Conservation (phyloP, 2,888 invertebrate genomes). For the Lithodes maja region DNA sequence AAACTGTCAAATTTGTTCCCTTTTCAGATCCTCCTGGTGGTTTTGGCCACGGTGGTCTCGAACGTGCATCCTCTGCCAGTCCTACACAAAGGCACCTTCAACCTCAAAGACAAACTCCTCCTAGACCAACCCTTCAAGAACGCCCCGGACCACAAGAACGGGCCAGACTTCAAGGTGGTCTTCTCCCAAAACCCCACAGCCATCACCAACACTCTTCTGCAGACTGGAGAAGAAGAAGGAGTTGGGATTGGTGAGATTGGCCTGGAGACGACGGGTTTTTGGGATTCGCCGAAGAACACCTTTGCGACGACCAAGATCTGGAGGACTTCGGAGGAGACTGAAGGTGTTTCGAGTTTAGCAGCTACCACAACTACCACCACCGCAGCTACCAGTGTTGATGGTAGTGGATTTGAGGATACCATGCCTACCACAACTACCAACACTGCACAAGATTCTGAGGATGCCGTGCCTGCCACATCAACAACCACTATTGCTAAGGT, state of each 20-base stretch:
- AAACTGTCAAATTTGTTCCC: background rate
- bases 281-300: too few relatives aligned
- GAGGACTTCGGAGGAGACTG: too few relatives aligned
- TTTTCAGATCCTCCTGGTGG: background rate
- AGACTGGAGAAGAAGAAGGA: too few relatives aligned
- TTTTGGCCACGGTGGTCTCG: background rate
- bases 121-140: conserved; percentile 37
- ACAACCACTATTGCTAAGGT: too few relatives aligned
- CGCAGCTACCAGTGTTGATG: background rate
- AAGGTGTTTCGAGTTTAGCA: too few relatives aligned
- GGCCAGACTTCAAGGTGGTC: background rate
- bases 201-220: background rate
- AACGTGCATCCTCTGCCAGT: background rate
- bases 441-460: background rate
- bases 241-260: too few relatives aligned
- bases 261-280: too few relatives aligned
- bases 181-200: conserved; percentile 15
- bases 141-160: background rate
- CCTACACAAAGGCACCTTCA: conserved; percentile 35
- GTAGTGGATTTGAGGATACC: background rate
- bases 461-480: background rate
- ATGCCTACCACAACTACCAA: background rate
- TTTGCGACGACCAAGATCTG: too few relatives aligned
- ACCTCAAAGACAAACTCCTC: conserved; percentile 48
- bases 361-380: too few relatives aligned